phyloP scores from a whole-genome alignment of 2,888 invertebrate genomes.

The Chalcosyrphus nemorum region DNA sequence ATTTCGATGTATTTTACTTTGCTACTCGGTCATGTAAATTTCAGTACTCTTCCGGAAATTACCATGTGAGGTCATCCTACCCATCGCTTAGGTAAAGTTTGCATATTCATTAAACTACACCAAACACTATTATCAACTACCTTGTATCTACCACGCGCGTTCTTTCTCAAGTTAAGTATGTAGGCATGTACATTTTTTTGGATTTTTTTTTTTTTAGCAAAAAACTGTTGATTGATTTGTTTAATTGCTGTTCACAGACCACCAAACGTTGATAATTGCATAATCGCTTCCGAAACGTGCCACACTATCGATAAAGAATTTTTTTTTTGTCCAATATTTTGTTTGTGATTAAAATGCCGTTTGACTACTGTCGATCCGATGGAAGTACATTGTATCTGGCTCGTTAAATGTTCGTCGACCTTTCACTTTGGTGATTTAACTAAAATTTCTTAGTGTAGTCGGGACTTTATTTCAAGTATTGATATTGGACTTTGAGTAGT shows the following conservation, averaged over 20 bases:
- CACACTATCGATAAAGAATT: not conserved
- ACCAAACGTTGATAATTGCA: not conserved
- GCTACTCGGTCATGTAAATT: no score
- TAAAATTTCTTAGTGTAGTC: not conserved
- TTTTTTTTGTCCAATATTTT: not conserved
- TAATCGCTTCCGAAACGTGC: constrained; percentile 16
- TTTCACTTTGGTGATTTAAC: not conserved
- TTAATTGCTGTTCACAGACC: not conserved
- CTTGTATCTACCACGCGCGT: not conserved
- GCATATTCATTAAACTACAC: no score
- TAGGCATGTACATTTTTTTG: no score
- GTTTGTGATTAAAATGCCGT: constrained; percentile 11
- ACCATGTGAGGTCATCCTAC: no score
- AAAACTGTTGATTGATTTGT: constrained; percentile 1
- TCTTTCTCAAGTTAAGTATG: not conserved
- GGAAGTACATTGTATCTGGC: not conserved
- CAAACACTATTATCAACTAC: no score
- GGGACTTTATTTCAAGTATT: not conserved
- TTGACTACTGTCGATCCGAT: constrained; percentile 13
- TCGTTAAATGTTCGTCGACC: constrained; percentile 17
- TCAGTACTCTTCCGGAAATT: no score
- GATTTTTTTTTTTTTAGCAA: no score
- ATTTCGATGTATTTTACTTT: no score
- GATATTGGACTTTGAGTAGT: not conserved
- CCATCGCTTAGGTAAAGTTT: no score